These are phyloP conservation scores for Balaenoptera acutorostrata DNA, from an alignment of 2,113 vertebrate genomes.

Conservation along the genomic window DNA sequence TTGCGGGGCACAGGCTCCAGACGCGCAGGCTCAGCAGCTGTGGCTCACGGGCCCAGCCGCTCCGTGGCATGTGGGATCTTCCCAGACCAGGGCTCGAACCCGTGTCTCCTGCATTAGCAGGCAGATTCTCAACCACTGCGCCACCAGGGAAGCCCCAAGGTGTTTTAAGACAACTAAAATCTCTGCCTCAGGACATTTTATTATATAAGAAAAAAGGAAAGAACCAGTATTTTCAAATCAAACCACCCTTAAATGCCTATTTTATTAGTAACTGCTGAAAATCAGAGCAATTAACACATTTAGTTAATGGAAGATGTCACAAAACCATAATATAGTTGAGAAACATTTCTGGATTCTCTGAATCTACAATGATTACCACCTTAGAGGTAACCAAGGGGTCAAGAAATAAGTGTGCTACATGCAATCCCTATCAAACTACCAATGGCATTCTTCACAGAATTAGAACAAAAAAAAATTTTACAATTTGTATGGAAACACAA, in stretches of 20 bases:
- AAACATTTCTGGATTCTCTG: neutral
- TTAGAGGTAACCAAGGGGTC: neutral
- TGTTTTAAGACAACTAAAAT: conserved; percentile 2
- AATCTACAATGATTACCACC: neutral
- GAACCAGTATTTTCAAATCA: neutral
- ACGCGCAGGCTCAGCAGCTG: too few species aligned
- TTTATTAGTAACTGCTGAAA: neutral
- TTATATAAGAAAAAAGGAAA: neutral
- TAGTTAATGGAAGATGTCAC: neutral
- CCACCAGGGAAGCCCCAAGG: too few species aligned
- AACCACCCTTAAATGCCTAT: neutral
- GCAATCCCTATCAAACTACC: too few species aligned
- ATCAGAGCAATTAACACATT: neutral
- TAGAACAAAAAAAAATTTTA: too few species aligned
- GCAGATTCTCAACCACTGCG: too few species aligned
- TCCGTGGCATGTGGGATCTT: too few species aligned
- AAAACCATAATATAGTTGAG: neutral
- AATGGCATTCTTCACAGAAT: too few species aligned
- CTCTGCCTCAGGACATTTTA: neutral
- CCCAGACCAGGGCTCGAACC: too few species aligned
- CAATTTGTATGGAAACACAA: too few species aligned
- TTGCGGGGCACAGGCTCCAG: too few species aligned
- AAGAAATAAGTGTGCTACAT: neutral
- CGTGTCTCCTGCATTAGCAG: too few species aligned
- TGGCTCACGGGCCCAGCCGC: too few species aligned